Conservation (phyloP, 2,888 invertebrate species). For the Chelonus formosanus region DNA sequence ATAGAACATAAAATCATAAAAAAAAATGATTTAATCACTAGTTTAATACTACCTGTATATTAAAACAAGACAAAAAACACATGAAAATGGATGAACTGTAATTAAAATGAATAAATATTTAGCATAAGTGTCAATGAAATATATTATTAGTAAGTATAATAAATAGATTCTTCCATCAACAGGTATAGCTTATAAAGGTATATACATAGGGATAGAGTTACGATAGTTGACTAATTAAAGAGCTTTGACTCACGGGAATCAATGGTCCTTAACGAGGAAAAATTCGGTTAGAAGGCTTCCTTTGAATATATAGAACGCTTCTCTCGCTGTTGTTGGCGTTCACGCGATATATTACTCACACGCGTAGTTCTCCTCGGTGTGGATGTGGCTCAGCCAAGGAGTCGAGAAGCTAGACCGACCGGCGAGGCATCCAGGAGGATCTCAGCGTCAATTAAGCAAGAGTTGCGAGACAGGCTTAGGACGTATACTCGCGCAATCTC, state of each 20-base stretch:
- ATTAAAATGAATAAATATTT: too few relatives aligned
- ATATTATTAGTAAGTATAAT: too few relatives aligned
- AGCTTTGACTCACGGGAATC: constrained; percentile 31
- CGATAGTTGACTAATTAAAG: constrained; percentile 45
- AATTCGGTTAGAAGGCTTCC: constrained; percentile 13
- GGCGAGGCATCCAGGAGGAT: constrained; percentile 43
- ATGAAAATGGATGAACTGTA: too few relatives aligned
- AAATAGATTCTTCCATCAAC: too few relatives aligned
- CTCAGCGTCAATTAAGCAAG: constrained; percentile 55
- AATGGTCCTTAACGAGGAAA: constrained; percentile 41
- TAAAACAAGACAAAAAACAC: too few relatives aligned
- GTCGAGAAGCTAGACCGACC: constrained; percentile 34
- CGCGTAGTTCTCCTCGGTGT: constrained; percentile 25
- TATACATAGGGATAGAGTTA: constrained; percentile 29
- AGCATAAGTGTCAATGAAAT: too few relatives aligned
- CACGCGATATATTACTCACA: constrained; percentile 42
- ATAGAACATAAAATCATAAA: too few relatives aligned
- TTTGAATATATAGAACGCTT: not conserved
- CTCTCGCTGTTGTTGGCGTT: constrained; percentile 32
- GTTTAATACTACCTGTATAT: too few relatives aligned
- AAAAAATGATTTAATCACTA: too few relatives aligned
- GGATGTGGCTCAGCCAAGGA: constrained; percentile 14
- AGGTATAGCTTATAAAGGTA: not conserved
- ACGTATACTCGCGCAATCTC: constrained; percentile 52
- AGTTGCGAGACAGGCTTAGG: constrained; percentile 52